Base-by-base conservation (phyloP, 2,888 invertebrate genomes). In the Halictus quadricinctus region DNA sequence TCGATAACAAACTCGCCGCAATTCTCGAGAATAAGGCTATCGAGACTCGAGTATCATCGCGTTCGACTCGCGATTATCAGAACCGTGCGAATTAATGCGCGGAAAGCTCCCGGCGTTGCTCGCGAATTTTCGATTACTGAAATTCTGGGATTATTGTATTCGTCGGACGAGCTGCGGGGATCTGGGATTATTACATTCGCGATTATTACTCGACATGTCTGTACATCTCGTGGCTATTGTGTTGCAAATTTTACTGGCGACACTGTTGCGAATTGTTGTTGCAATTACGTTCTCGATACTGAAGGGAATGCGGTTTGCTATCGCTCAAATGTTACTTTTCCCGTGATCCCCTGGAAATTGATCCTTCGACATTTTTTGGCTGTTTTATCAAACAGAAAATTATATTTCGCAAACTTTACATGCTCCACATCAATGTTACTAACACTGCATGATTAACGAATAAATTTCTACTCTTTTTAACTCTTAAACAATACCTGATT, bases 81-180 rank as follows among this genome's bases (percentile, higher is more conserved):
- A 54, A 54, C n/a, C 54, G 54, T n/a, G 54, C 54, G 54, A 54
- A 54, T 54, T 54, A 54, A 54, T 54, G 54, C 54, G 54, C n/a
- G 50, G n/a, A 54, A n/a, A n/a, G 54, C 54, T 54, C 21, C 54
- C 21, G 21, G 10, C 54, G 54, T 10, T 54, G 54, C 54, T 54
- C 54, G 54, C 54, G 54, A 54, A 54, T 54, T 54, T 54, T 54
- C 54, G 54, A 54, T 54, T 54, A 54, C 54, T 3, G 54, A 10
- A 54, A 54, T 54, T 54, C 54, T 10, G 10, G n/a, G 21, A 54
- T 54, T 54, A 54, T 54, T 54, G 21, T 54, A 54, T 54, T 54
- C 54, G 54, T 10, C 3, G 54, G n/a, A 54, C 54, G 54, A 54
- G 54, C 54, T n/a, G 21, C 54, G n/a, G 54, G 10, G 54, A 54